Percentiles rank a stretch among this genome's conserved stretches.
Conservation (phyloP, 2,888 invertebrate species). For the Meloe dianella region DNA sequence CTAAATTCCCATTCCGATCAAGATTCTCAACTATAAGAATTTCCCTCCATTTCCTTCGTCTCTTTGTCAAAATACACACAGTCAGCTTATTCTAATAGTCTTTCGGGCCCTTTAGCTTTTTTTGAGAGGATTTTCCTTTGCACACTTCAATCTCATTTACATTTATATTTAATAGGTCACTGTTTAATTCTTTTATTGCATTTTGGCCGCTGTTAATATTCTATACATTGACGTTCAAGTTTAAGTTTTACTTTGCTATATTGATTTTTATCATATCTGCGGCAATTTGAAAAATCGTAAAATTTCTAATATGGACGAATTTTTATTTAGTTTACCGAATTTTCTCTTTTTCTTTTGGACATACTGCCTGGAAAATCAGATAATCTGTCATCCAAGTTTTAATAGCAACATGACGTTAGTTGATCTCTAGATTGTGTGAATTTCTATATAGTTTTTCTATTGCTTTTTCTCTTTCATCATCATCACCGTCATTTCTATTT, state of each 20-base stretch:
- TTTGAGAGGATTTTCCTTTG: slow-evolving; percentile 25
- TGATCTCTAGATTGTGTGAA: background rate
- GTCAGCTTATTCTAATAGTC: slow-evolving; percentile 28
- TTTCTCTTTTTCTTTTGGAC: background rate
- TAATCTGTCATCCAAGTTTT: background rate
- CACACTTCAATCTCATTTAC: slow-evolving; percentile 33
- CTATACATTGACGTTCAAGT: slow-evolving; percentile 15
- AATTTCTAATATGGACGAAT: background rate
- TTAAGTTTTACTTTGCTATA: slow-evolving; percentile 20
- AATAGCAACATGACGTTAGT: slow-evolving; percentile 2
- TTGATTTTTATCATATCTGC: slow-evolving; percentile 22
- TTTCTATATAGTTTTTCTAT: slow-evolving; percentile 17
- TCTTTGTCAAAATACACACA: slow-evolving; percentile 11
- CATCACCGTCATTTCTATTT: background rate
- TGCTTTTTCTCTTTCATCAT: background rate
- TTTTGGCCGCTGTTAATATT: slow-evolving; percentile 31
- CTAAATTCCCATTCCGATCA: slow-evolving; percentile 37
- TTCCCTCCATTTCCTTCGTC: background rate
- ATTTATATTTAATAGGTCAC: slow-evolving; percentile 38
- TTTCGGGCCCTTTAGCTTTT: slow-evolving; percentile 17
- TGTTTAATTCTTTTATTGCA: slow-evolving; percentile 36
- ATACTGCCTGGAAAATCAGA: background rate
- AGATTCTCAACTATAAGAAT: too few species aligned
- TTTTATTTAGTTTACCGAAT: background rate
- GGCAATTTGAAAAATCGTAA: background rate